Conservation (phyloP, 2,113 vertebrate genomes). For the Morone saxatilis region DNA sequence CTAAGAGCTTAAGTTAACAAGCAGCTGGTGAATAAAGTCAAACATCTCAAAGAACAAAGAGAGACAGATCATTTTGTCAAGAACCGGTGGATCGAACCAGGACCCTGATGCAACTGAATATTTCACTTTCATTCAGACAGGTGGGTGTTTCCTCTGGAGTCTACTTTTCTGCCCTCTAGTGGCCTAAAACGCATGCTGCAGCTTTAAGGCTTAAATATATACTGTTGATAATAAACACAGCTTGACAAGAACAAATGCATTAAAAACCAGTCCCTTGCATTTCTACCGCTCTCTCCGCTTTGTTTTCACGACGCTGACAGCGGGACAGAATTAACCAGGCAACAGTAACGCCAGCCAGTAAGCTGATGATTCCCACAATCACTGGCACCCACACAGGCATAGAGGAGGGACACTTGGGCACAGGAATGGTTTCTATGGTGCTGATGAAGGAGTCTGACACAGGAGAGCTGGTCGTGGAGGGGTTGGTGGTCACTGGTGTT, state of each 20-base stretch:
- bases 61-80: neutral
- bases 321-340: conserved; percentile 63
- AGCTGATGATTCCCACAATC: conserved; percentile 75
- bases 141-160: neutral
- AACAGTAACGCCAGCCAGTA: conserved; percentile 74
- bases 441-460: neutral
- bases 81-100: neutral
- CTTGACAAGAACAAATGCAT: neutral
- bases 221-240: neutral
- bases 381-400: conserved; percentile 85
- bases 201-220: neutral
- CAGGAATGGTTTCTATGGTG: neutral
- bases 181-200: neutral
- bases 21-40: neutral
- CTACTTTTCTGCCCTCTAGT: neutral
- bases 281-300: conserved; percentile 13
- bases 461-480: neutral
- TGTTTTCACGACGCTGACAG: conserved; percentile 24
- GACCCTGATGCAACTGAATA: neutral
- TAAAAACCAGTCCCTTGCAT: conserved; percentile 57
- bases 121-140: neutral
- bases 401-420: conserved; percentile 14
- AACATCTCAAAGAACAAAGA: neutral
- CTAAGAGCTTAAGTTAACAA: neutral
- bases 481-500: conserved; percentile 20